Percentiles rank a stretch among this genome's conserved stretches.
Conservation (phyloP, 1,140 invertebrate species). For the Pollicipes pollicipes region DNA sequence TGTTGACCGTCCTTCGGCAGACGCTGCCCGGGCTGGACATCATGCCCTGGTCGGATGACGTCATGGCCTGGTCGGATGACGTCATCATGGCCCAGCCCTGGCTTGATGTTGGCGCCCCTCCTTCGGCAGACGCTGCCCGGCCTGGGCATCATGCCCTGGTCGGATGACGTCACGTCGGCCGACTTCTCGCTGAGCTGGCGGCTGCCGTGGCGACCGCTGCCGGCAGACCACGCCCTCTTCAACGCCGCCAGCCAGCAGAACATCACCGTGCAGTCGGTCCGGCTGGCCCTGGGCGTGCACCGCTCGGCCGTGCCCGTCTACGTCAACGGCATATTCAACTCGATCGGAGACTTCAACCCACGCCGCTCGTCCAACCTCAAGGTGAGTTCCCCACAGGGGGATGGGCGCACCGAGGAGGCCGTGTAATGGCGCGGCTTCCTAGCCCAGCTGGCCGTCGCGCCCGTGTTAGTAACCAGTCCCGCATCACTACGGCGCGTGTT, state of each 20-base stretch:
- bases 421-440: too few species aligned
- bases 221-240: neutral
- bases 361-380: slow-evolving; percentile 14
- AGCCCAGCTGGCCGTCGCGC: too few species aligned
- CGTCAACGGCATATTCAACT: slow-evolving; percentile 16
- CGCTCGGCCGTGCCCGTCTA: slow-evolving; percentile 12
- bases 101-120: too few species aligned
- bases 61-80: too few species aligned
- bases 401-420: too few species aligned
- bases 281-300: neutral
- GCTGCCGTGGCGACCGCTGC: neutral
- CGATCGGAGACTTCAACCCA: slow-evolving; percentile 16
- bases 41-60: neutral
- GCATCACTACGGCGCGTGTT: too few species aligned
- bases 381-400: too few species aligned
- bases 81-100: too few species aligned
- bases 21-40: neutral
- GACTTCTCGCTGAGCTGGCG: neutral
- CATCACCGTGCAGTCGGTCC: neutral
- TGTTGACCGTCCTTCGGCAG: neutral
- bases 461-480: too few species aligned
- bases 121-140: too few species aligned
- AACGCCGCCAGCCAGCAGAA: neutral
- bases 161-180: neutral
- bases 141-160: neutral